These are phyloP conservation scores for Hyalella azteca DNA, from an alignment of 2,888 invertebrate genomes.

Conservation along the genomic window DNA sequence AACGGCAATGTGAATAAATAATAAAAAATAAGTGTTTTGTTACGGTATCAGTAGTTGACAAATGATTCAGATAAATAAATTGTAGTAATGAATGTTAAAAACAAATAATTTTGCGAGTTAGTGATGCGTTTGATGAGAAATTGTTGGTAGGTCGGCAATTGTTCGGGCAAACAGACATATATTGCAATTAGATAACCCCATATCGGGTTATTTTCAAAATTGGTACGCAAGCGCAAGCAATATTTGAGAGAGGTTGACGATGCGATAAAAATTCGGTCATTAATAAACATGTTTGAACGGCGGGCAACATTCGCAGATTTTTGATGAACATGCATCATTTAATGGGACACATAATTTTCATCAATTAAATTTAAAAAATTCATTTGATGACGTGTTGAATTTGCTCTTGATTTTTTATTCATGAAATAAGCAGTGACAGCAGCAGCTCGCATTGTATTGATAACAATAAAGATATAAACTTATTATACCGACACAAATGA, in stretches of 20 bases:
- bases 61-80: too few relatives aligned
- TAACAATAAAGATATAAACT: neutral
- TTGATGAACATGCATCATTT: neutral
- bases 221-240: neutral
- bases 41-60: too few relatives aligned
- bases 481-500: neutral
- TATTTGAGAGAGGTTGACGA: neutral
- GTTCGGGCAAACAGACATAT: neutral
- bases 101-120: too few relatives aligned
- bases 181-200: too few relatives aligned
- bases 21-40: too few relatives aligned
- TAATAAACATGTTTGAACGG: neutral
- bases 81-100: too few relatives aligned
- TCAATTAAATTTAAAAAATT: too few relatives aligned
- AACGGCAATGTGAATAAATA: too few relatives aligned
- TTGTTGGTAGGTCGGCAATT: neutral
- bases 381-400: too few relatives aligned
- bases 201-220: too few relatives aligned
- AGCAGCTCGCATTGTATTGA: neutral
- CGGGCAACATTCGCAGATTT: neutral
- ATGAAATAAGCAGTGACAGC: neutral
- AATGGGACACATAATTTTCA: neutral
- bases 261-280: neutral
- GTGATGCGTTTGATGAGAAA: neutral
- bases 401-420: too few relatives aligned